Percentiles rank a stretch among this genome's conserved stretches.
phyloP scores from a whole-genome alignment of 1,140 invertebrate species.

The Euwallacea similis region DNA sequence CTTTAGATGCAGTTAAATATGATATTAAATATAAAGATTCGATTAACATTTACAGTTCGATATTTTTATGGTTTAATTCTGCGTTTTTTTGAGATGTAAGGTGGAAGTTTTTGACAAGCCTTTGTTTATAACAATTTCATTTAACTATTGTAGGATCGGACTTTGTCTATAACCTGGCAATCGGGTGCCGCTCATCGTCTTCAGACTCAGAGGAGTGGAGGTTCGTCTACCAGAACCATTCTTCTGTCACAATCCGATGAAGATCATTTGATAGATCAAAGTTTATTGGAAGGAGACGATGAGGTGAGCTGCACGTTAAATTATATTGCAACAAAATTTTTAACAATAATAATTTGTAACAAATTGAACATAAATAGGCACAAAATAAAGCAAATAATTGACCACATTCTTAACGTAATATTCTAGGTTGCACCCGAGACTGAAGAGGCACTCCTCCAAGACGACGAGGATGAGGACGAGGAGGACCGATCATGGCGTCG shows the following conservation, averaged over 20 bases:
- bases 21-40: no score
- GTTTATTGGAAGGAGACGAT: slow-evolving; percentile 54
- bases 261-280: slow-evolving; percentile 53
- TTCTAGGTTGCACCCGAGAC: slow-evolving; percentile 48
- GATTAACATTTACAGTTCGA: no score
- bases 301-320: slow-evolving; percentile 42
- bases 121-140: slow-evolving; percentile 1
- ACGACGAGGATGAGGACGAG: slow-evolving; percentile 66
- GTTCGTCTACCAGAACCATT: slow-evolving; percentile 43
- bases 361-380: no score
- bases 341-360: background rate
- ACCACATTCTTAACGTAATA: background rate
- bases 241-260: slow-evolving; percentile 54
- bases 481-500: slow-evolving; percentile 63
- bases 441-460: slow-evolving; percentile 55
- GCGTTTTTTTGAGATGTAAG: no score
- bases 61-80: no score
- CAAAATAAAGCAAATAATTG: no score
- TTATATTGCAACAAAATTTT: background rate
- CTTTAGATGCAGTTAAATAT: no score
- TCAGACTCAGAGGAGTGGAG: slow-evolving; percentile 43
- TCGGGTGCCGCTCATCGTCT: slow-evolving; percentile 40
- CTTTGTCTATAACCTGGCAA: slow-evolving; percentile 52
- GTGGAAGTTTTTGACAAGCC: no score
- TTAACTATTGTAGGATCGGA: slow-evolving; percentile 44